Conservation (phyloP, 64 coral and sea anemone species). For the Trachythela sp. region DNA sequence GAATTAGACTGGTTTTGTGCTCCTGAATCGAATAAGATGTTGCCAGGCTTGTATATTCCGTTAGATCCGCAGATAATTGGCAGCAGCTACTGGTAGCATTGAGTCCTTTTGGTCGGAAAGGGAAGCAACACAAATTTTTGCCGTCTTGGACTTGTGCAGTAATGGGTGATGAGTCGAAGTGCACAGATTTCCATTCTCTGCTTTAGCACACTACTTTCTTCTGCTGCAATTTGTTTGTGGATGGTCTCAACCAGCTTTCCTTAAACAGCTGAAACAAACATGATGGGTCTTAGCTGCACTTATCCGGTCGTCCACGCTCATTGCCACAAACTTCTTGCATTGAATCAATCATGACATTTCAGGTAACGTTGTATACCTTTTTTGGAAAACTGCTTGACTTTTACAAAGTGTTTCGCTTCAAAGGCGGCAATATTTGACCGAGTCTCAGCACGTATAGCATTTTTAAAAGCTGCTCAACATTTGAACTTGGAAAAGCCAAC, state of each 20-base stretch:
- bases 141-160: background rate
- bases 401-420: too few relatives aligned
- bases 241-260: background rate
- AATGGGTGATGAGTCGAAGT: background rate
- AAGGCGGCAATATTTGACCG: too few relatives aligned
- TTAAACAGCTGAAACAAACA: background rate
- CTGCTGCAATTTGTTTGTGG: background rate
- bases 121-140: background rate
- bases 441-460: too few relatives aligned
- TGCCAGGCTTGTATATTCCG: constrained; percentile 41
- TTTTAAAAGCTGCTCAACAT: too few relatives aligned
- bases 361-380: too few relatives aligned
- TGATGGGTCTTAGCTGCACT: background rate
- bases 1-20: constrained; percentile 61
- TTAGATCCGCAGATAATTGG: background rate
- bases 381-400: too few relatives aligned
- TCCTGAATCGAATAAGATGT: constrained; percentile 59
- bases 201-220: background rate
- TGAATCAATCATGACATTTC: too few relatives aligned
- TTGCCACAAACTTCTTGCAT: background rate
- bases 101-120: background rate
- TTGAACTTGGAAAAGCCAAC: too few relatives aligned
- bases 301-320: background rate
- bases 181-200: background rate
- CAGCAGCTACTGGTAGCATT: constrained; percentile 35